Evolutionary conservation across 2,797 vertebrate genomes (phyloP), one percentile per base, ranked within the genome.

Genomic region (Orestias chungarensis): DNA sequence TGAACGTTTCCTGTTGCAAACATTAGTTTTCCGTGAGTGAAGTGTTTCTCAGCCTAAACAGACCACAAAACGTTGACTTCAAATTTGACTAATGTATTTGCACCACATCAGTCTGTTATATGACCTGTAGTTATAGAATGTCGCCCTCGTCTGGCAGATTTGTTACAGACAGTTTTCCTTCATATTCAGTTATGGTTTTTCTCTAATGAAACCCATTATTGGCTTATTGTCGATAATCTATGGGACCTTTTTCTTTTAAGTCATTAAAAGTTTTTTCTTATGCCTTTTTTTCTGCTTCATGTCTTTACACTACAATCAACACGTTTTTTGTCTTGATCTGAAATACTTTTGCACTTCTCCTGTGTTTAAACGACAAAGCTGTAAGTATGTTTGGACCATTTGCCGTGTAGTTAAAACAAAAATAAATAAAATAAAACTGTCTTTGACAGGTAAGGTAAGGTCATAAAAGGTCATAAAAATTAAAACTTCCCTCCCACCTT

Each of bases 401-500:
- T n/a, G n/a, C n/a, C n/a, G n/a, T n/a, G n/a, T n/a, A n/a, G n/a
- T n/a, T n/a, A n/a, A n/a, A n/a, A n/a, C n/a, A n/a, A n/a, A n/a
- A n/a, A n/a, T n/a, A n/a, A n/a, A n/a, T n/a, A n/a, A n/a, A n/a
- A n/a, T n/a, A n/a, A n/a, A n/a, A n/a, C n/a, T n/a, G n/a, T n/a
- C n/a, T n/a, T n/a, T n/a, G n/a, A n/a, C n/a, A n/a, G n/a, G n/a
- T n/a, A n/a, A n/a, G n/a, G n/a, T n/a, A 38, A 68, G 5, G 9
- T 38, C 11, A 8, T n/a, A 12, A 1, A 50, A 15, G 2, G 25
- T 1, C 18, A 68, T 17, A 9, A 40, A 50, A 54, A 29, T 6
- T n/a, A n/a, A 11, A n/a, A 55, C 70, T 15, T 47, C 55, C 31
- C 15, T 20, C 85, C 89, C 80, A 98, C 98, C 95, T 97, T 99